Base-by-base conservation (phyloP, 1,140 invertebrate genomes). In the Oedothorax gibbosus region DNA sequence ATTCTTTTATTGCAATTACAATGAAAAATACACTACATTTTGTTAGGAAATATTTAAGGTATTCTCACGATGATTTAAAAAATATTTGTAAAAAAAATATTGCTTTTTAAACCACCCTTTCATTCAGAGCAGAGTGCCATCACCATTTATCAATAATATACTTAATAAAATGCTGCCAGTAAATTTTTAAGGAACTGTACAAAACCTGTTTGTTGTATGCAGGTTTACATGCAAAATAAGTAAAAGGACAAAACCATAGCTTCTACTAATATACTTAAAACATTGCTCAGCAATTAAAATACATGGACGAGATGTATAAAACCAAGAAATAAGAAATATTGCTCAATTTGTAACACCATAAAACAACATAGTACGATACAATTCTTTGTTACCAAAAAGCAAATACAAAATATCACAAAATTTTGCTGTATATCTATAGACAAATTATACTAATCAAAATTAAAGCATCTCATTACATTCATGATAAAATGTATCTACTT, bases 371-470 rank as follows among this genome's bases (percentile, higher is more conserved):
- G n/a, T 66, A n/a, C 64, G 20, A 21, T 66, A 66, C 10, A 18
- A 11, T 11, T 66, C 11, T 60, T 20, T 66, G 64, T 20, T n/a
- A 66, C 64, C 10, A 20, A 20, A 57, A 72, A 73, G 71, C 35
- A 73, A 21, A 73, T 54, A 73, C 35, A 73, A 73, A 56, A 73
- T 73, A 73, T 73, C 71, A 73, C 71, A 73, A 73, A 57, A 51
- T 21, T 18, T 21, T 73, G 71, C 71, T 57, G 21, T 57, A 57
- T 75, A 18, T 57, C 21, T 71, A 7, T 60, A 14, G n/a, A 4
- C n/a, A 14, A 57, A 54, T 71, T 71, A n/a, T 10, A 20, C 20
- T 35, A 35, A 35, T 35, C 35, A 35, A 35, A 35, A 35, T 35
- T 35, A 35, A 35, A 35, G 35, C 35, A 35, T 35, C 35, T 35